phyloP scores from a whole-genome alignment of 2,797 vertebrate species.

The Oreonectes daqikongensis region DNA sequence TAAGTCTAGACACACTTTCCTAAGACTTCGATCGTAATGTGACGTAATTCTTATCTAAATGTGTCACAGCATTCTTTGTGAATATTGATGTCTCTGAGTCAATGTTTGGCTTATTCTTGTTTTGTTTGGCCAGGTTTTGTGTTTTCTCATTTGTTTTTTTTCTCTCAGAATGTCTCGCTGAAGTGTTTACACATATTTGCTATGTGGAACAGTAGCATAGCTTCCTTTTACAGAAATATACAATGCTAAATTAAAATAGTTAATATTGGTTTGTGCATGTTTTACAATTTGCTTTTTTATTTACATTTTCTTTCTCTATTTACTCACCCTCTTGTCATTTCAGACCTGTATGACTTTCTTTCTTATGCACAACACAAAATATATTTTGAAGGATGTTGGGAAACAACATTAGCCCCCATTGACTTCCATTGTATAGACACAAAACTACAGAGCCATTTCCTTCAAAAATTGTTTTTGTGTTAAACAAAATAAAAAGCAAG shows the following conservation, averaged over 20 bases:
- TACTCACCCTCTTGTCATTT: too few relatives aligned
- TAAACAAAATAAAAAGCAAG: too few relatives aligned
- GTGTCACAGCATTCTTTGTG: not conserved
- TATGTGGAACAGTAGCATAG: not conserved
- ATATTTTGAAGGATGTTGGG: too few relatives aligned
- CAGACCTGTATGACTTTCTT: too few relatives aligned
- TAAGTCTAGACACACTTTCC: conserved; percentile 23
- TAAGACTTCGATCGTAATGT: not conserved
- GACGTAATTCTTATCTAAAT: conserved; percentile 1
- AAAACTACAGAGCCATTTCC: too few relatives aligned
- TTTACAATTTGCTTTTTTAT: too few relatives aligned
- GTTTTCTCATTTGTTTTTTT: not conserved
- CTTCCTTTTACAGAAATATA: not conserved
- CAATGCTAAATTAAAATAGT: not conserved
- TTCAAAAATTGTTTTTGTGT: too few relatives aligned
- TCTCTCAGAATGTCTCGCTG: not conserved
- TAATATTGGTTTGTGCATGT: too few relatives aligned
- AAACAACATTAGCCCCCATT: too few relatives aligned
- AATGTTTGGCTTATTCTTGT: not conserved
- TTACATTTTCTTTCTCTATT: too few relatives aligned
- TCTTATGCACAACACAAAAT: too few relatives aligned
- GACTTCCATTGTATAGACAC: too few relatives aligned
- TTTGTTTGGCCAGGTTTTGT: not conserved
- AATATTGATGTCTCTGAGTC: not conserved
- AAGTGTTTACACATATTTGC: not conserved